Evolutionary conservation across 2,113 vertebrate genomes (phyloP).

Genomic region (Catharus bicknelli): DNA sequence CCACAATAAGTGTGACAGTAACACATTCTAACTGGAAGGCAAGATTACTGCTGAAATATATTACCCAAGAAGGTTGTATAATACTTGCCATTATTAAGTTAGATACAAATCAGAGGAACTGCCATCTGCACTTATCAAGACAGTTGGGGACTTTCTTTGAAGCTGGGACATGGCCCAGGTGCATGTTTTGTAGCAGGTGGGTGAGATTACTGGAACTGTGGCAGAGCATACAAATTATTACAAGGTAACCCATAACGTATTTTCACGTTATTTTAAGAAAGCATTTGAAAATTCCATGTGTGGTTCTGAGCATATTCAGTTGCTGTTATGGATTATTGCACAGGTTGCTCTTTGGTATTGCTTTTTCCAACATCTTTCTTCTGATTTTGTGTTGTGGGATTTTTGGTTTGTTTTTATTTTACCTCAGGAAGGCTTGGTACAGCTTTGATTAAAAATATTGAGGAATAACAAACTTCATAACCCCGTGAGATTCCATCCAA

Average conservation of each 20-base stretch:
- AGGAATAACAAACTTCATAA: not conserved
- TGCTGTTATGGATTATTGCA: not conserved
- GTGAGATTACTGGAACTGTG: not conserved
- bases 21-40: not conserved
- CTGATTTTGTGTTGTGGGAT: not conserved
- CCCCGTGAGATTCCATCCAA: not conserved
- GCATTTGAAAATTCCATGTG: not conserved
- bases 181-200: not conserved
- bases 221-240: not conserved
- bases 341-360: not conserved
- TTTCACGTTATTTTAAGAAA: not conserved
- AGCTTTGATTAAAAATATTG: conserved; percentile 20
- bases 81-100: not conserved
- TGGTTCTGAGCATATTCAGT: not conserved
- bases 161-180: not conserved
- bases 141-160: not conserved
- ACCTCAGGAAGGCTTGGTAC: not conserved
- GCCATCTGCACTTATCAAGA: not conserved
- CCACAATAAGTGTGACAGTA: not conserved
- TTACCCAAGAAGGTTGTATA: not conserved
- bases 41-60: not conserved
- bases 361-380: not conserved
- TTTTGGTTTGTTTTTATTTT: not conserved
- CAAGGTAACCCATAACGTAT: not conserved
- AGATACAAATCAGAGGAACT: not conserved